Evolutionary conservation across 2,888 invertebrate species (phyloP), one percentile per base, ranked within the genome.

Genomic region (Oligia strigilis): DNA sequence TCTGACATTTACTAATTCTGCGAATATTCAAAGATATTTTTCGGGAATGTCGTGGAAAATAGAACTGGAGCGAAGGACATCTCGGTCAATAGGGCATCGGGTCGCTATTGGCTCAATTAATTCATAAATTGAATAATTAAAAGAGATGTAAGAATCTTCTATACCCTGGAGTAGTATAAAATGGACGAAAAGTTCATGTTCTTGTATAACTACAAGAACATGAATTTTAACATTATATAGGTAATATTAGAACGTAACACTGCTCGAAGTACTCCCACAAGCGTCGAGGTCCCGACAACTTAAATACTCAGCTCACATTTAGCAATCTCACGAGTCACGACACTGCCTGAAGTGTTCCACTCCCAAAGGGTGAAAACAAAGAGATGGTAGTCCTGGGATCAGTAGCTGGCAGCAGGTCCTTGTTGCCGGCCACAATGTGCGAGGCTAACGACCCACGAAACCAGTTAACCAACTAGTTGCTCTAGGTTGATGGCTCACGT

Each of bases 391-490:
- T 72, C 71, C 80, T 74, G 87, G 76, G 40, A 43, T 29, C 74
- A 82, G 69, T 67, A 36, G 73, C 60, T 73, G 65, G 81, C 78
- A 65, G 71, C 71, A 83, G 83, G 76, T 67, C 81, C 82, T 72
- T 62, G 65, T 75, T 36, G 77, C 66, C 73, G 52, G 83, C 76
- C 77, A 88, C 87, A 78, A 84, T 84, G 78, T 81, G 75, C 81
- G 88, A 83, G 93, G 93, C 88, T 84, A 91, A 90, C 87, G 93
- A 93, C 92, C 92, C 89, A 82, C 85, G 82, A 85, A 93, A 93
- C 93, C 92, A 88, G 93, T 93, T 92, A 86, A 88, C 84, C 74
- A 71, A 85, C 87, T 76, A 82, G 82, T 85, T 74, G 85, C 83
- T 87, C 88, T 90, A 88, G 85, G 85, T 73, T 82, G 88, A 84